Percentiles rank a stretch among this genome's conserved stretches.
Conservation (phyloP, 2,113 vertebrate genomes). For the Xenopus tropicalis region UCB_Xtro_10.0 CM004444.2:18481001-18481500, state of each 20-base stretch:
- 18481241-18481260: conserved; percentile 66
- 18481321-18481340: conserved; percentile 88
- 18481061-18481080: too few species aligned
- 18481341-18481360: conserved; percentile 92
- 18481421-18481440: conserved; percentile 59
- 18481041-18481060: too few species aligned
- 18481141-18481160: too few species aligned
- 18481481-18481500: too few species aligned
- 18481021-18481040: too few species aligned
- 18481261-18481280: conserved; percentile 69
- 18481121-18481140: too few species aligned
- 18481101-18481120: too few species aligned
- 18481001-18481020: too few species aligned
- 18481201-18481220: conserved; percentile 71
- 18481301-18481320: conserved; percentile 76
- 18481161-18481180: too few species aligned
- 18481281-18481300: conserved; percentile 69
- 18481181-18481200: conserved; percentile 79
- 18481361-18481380: conserved; percentile 94
- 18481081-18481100: too few species aligned
- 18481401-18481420: conserved; percentile 47
- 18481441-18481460: too few species aligned
- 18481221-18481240: conserved; percentile 72
- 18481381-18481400: conserved; percentile 86
- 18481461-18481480: too few species aligned